Base-by-base conservation (phyloP, 2,797 vertebrate species). In the Sarcoramphus papa region DNA sequence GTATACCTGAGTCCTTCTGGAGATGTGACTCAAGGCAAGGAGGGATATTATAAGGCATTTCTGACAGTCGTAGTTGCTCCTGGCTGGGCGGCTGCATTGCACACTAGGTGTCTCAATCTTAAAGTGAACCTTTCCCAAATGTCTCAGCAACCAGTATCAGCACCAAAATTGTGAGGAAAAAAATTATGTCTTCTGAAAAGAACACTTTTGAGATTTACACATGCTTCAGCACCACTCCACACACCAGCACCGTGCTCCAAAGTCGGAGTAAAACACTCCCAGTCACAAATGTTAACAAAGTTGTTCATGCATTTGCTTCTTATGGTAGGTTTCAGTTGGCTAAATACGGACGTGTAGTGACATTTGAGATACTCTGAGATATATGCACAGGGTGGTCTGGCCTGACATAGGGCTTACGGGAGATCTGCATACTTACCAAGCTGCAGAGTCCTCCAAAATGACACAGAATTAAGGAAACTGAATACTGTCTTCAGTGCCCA, bases 21-120 rank as follows among this genome's bases (percentile, higher is more conserved):
- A 74, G 30, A 35, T 51, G 10, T 25, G 30, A 62, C 21, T 88
- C 35, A 65, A 47, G 37, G 59, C 21, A 69, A 88, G 35, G 40
- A 72, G 5, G 31, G 9, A 17, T 74, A 62, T 69, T 83, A n/a
- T 27, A 59, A 45, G 54, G 22, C 6, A 40, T 91, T 88, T 88
- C 23, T 41, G 23, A 16, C 20, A 75, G 11, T 4, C 1, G 0
- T 6, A 28, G 9, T 4, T 19, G 9, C 19, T 60, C 31, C 48
- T 64, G n/a, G 10, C 40, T 74, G 2, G 1, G 22, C 28, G 70
- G 64, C 4, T 80, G 20, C 27, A 14, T 15, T 65, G 33, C 5
- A 40, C 22, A 17, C 3, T 35, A 21, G 1, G 3, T 59, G 24
- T 27, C 12, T 70, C 43, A 54, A 0, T 56, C n/a, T 51, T 50